Percentiles rank a stretch among this genome's conserved stretches.
Evolutionary conservation across 2,888 invertebrate genomes (phyloP).

Genomic region (Argyresthia goedartella): DNA sequence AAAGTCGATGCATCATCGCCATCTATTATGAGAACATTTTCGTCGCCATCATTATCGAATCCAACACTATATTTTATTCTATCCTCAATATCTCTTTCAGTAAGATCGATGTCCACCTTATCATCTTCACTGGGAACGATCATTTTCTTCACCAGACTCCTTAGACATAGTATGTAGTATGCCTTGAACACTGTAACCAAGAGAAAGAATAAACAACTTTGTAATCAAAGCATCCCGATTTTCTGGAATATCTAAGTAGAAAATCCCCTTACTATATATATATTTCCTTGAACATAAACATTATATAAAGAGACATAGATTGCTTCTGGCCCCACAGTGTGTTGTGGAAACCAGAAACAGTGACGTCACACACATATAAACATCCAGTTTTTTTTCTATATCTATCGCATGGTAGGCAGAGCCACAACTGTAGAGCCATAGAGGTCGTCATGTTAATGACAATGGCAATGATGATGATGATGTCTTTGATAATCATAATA

Average conservation of each 20-base stretch:
- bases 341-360: too few relatives aligned
- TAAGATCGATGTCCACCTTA: neutral
- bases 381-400: too few relatives aligned
- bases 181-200: constrained; percentile 5
- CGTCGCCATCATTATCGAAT: neutral
- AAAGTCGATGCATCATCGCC: neutral
- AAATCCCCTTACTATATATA: too few relatives aligned
- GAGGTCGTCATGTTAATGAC: too few relatives aligned
- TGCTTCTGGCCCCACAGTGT: too few relatives aligned
- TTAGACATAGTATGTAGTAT: constrained; percentile 5
- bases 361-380: too few relatives aligned
- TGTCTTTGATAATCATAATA: neutral
- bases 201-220: neutral
- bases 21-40: neutral
- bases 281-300: too few relatives aligned
- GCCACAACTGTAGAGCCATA: too few relatives aligned
- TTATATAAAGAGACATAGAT: too few relatives aligned
- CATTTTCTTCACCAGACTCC: constrained; percentile 3
- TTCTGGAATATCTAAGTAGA: too few relatives aligned
- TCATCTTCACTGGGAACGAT: neutral
- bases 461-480: neutral
- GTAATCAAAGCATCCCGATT: neutral
- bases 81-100: neutral
- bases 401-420: too few relatives aligned
- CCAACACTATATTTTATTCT: neutral